A percentile compares a stretch with the other conserved stretches of the same genome.
Evolutionary conservation across 2,888 invertebrate species (phyloP).

Genomic region (Drosophila nr. medialis): DNA sequence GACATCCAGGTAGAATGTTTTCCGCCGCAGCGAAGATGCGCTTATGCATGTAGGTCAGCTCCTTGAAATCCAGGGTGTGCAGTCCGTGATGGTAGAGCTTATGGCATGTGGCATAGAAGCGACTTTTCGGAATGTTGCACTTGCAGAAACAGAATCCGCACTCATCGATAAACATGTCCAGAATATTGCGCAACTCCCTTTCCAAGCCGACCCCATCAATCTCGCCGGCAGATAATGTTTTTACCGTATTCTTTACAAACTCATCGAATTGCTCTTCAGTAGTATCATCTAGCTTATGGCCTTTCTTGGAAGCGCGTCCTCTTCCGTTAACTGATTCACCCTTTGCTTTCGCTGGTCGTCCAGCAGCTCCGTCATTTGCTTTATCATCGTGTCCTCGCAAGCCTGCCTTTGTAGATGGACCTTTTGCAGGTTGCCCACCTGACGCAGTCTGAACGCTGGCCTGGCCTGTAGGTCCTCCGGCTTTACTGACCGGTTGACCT

Average conservation of each 20-base stretch:
- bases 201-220: constrained; percentile 73
- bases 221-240: constrained; percentile 60
- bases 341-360: not conserved
- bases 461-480: not conserved
- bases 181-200: constrained; percentile 73
- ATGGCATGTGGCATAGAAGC: constrained; percentile 78
- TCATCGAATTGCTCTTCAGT: constrained; percentile 59
- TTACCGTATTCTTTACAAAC: constrained; percentile 69
- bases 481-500: not conserved
- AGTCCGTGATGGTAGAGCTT: constrained; percentile 81
- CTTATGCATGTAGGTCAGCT: constrained; percentile 80
- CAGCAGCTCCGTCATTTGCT: not conserved
- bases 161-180: constrained; percentile 78
- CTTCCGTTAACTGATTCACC: not conserved
- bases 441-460: not conserved
- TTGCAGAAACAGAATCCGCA: constrained; percentile 78
- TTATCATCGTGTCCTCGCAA: not conserved
- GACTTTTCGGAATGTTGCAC: constrained; percentile 74
- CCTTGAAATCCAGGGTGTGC: constrained; percentile 71
- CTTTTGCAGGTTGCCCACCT: not conserved
- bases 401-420: constrained; percentile 13
- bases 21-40: constrained; percentile 79
- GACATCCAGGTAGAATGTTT: constrained; percentile 76
- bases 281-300: constrained; percentile 28
- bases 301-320: constrained; percentile 13